Base-by-base conservation (phyloP, 2,113 vertebrate species). In the Perognathus longimembris region DNA sequence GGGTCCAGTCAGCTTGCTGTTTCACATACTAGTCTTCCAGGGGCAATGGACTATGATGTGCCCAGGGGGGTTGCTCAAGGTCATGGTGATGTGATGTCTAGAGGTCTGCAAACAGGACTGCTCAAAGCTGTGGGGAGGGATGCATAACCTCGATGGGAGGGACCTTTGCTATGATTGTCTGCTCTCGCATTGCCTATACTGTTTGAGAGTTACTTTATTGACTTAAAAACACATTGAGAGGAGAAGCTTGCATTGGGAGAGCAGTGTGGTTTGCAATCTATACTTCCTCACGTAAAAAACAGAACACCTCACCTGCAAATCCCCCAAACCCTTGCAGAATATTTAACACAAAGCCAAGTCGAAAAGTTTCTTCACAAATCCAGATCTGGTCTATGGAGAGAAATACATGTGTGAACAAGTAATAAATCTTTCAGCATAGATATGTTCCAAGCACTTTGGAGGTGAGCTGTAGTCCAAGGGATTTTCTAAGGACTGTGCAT, bases 151-250 rank as follows among this genome's bases (percentile, higher is more conserved):
- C 17, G 50, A 45, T 12, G 9, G 10, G 45, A 45, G 9, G 45
- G 45, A 15, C 17, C 50, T 54, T 54, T 54, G 50, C 50, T 15
- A 17, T 54, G 50, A 54, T 54, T 54, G 50, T 15, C 45, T 45
- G 10, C 9, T 45, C 45, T 45, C 45, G 12, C 24, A 59, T 64
- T 38, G 17, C 76, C 36, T 69, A 32, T 63, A 79, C 12, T 79
- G 30, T 40, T 75, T 89, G 6, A 30, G 42, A 78, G 73, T 66
- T 34, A 12, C 3, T 77, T 50, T 17, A 59, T 7, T 22, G 57
- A 85, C 7, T 57, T 50, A 86, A 86, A 69, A 86, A 75, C 78
- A 54, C 73, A 64, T 59, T 59, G 14, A 85, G 40, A 91, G 83
- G 50, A n/a, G 66, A 94, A 82, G 26, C 45, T 45, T 45, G 88